These are phyloP conservation scores for Lordiphosa fenestrarum DNA, from an alignment of 2,888 invertebrate genomes.

Conservation along the genomic window DNA sequence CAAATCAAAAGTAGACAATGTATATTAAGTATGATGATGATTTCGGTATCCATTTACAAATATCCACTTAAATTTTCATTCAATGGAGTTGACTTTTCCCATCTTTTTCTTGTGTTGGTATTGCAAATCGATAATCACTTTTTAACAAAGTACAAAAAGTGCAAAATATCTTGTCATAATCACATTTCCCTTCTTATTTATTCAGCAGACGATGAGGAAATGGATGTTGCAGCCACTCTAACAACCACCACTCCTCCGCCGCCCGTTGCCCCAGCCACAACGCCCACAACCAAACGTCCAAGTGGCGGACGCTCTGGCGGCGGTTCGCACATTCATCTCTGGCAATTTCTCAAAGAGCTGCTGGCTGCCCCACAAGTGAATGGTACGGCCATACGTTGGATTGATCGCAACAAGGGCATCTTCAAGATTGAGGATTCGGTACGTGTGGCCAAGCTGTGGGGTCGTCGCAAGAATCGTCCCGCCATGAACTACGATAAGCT, in stretches of 20 bases:
- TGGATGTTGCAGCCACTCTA: slow-evolving; percentile 37
- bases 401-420: slow-evolving; percentile 95
- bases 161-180: not conserved
- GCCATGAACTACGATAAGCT: slow-evolving; percentile 99
- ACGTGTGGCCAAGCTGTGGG: slow-evolving; percentile 98
- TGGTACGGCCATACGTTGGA: slow-evolving; percentile 97
- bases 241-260: slow-evolving; percentile 19
- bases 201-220: slow-evolving; percentile 81
- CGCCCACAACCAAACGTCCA: slow-evolving; percentile 58
- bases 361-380: slow-evolving; percentile 92
- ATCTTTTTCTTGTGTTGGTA: too few relatives aligned
- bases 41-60: too few relatives aligned
- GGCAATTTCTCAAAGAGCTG: slow-evolving; percentile 99
- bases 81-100: too few relatives aligned
- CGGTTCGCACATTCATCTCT: slow-evolving; percentile 96
- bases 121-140: too few relatives aligned
- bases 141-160: not conserved
- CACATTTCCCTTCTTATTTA: not conserved
- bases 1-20: too few relatives aligned
- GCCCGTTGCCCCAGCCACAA: slow-evolving; percentile 28
- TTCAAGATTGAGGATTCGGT: slow-evolving; percentile 99
- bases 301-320: slow-evolving; percentile 80
- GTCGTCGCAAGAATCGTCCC: slow-evolving; percentile 97
- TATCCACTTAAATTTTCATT: too few relatives aligned
- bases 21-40: too few relatives aligned